These are phyloP conservation scores for Drosophila vallismaia DNA, from an alignment of 2,888 invertebrate species.

Conservation along the genomic window DNA sequence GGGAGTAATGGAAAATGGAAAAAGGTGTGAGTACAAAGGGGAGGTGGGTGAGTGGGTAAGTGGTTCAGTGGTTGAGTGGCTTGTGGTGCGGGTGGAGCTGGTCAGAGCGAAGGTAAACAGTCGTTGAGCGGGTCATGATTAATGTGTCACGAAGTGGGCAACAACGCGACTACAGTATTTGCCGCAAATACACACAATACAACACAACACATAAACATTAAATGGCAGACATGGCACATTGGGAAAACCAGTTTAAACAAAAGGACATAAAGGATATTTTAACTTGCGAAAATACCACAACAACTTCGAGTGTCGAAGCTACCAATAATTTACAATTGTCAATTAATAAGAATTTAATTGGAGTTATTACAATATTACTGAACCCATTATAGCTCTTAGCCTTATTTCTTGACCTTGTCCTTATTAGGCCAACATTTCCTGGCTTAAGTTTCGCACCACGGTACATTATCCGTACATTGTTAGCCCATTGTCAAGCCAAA, in stretches of 20 bases:
- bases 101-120: slow-evolving; percentile 65
- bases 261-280: background rate
- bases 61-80: background rate
- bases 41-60: background rate
- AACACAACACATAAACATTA: slow-evolving; percentile 13
- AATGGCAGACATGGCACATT: slow-evolving; percentile 56
- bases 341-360: background rate
- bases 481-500: slow-evolving; percentile 57
- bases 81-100: slow-evolving; percentile 15
- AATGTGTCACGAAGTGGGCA: slow-evolving; percentile 76
- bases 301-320: too few species aligned
- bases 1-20: slow-evolving; percentile 35
- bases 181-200: slow-evolving; percentile 27
- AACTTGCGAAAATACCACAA: too few species aligned
- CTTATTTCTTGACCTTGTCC: slow-evolving; percentile 28
- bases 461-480: slow-evolving; percentile 53
- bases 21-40: too few species aligned
- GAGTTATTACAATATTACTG: background rate
- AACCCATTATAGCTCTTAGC: background rate
- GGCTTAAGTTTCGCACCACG: slow-evolving; percentile 13
- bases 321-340: too few species aligned
- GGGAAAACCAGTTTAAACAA: slow-evolving; percentile 27
- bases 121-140: slow-evolving; percentile 79
- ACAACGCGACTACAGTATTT: slow-evolving; percentile 49
- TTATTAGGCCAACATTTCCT: slow-evolving; percentile 13